Evolutionary conservation across 1,140 invertebrate genomes (phyloP).

Genomic region (Scaptomyza pallida): DNA sequence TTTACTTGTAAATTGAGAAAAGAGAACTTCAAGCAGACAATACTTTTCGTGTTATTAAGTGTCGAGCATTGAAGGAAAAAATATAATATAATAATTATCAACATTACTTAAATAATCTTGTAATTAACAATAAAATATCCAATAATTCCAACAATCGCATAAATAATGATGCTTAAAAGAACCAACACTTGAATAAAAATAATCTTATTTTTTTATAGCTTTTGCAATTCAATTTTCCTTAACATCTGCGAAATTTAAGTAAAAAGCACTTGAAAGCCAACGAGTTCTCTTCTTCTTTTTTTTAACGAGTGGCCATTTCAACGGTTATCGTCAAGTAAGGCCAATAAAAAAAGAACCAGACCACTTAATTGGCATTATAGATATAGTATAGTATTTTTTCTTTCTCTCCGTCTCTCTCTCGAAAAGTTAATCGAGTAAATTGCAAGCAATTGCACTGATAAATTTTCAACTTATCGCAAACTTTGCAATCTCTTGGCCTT

Average conservation of each 20-base stretch:
- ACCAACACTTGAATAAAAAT: background rate
- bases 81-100: too few species aligned
- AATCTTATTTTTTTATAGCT: background rate
- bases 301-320: background rate
- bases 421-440: conserved; percentile 24
- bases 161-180: too few species aligned
- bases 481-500: conserved; percentile 28
- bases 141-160: too few species aligned
- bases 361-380: conserved; percentile 12
- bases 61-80: background rate
- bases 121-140: too few species aligned
- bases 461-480: conserved; percentile 46
- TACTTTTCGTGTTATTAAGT: background rate
- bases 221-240: background rate
- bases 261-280: background rate
- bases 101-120: too few species aligned
- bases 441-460: conserved; percentile 43
- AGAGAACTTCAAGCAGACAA: background rate
- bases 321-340: background rate
- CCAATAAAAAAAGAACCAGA: conserved; percentile 4
- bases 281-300: too few species aligned
- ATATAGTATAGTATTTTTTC: conserved; percentile 16
- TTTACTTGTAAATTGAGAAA: background rate
- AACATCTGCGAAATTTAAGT: background rate
- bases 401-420: conserved; percentile 23